Evolutionary conservation across 1,140 invertebrate genomes (phyloP), one percentile per base, ranked within the genome.

Genomic region (Meloidogyne exigua): DNA sequence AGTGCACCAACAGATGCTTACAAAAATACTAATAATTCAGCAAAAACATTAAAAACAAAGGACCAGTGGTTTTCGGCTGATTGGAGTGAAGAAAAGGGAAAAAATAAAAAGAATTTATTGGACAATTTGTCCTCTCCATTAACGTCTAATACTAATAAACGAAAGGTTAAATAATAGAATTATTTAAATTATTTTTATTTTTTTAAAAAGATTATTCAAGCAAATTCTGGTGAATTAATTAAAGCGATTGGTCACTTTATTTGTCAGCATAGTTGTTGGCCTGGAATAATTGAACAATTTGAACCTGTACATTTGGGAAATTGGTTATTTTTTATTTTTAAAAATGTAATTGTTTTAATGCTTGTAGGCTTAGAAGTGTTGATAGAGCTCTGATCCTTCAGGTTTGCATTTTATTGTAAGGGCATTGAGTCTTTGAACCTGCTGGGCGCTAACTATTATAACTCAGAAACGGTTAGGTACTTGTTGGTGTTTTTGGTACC

Each of bases 351-450:
- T 77, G 84, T 68, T 36, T 15, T 2, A 68, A 76, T 57, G 1
- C 28, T 72, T 23, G 28, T 72, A 83, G 81, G 81, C 57, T 82
- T 65, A 68, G 81, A 23, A 74, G 76, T 39, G 78, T 82, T 32
- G 81, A 82, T 64, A 18, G 81, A 21, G 82, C 81, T 13, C 63
- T 82, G 5, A 84, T 82, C 28, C 21, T 82, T 18, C 81, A 82
- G 72, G 81, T 81, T 64, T 18, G 75, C 10, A 49, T 23, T 73
- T 32, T 32, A 32, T 32, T 32, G 28, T 32, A 32, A 7, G 28
- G 7, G 28, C 2, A 32, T 3, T 2, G 28, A 32, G 28, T 32
- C 28, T 2, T 32, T 32, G 28, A n/a, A 32, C 28, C 7, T 3
- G 7, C 28, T 32, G 7, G 7, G 28, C 28, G 7, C 7, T 32